Base-by-base conservation (phyloP, 2,113 vertebrate genomes). In the Otocyon megalotis region DNA sequence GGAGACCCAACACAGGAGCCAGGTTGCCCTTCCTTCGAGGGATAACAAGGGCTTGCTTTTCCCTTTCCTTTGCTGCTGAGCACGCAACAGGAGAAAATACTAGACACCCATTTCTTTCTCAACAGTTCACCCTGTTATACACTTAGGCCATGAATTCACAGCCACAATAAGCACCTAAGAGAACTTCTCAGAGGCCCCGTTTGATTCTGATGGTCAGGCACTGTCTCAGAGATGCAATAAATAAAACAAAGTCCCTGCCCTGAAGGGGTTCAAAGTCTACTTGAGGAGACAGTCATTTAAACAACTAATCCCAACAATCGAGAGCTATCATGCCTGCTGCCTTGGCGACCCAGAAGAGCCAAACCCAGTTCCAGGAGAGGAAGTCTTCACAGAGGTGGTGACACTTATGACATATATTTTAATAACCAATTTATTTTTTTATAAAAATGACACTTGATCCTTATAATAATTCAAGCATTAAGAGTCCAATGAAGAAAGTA, bases 371-470 rank as follows among this genome's bases (percentile, higher is more conserved):
- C 88, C 20, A 12, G 81, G 6, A 37, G 3, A 26, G 54, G 60
- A 48, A 77, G 13, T 30, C 62, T 79, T 94, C 54, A 9, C 53
- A 58, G 37, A 80, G 37, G 37, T 2, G 35, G 20, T 24, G 26
- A 89, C 50, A 32, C 8, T 32, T 24, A 30, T 8, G 48, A 35
- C n/a, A 43, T 2, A 62, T 90, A 89, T 92, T 93, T 90, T 22
- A 72, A 56, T 50, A 60, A 85, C 16, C 84, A 60, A 37, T 86
- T 76, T 90, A 56, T 11, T 67, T 82, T 67, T 79, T 50, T 5
- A 32, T 62, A 35, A 96, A 96, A 91, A 77, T 16, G 11, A 82
- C 32, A 72, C 76, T 50, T 71, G 28, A 37, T 88, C 14, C 62
- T 65, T 91, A 32, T 69, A 88, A 63, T 83, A 50, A 84, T n/a